Evolutionary conservation across 1,140 invertebrate genomes (phyloP).

Genomic region (Grapholita molesta): DNA sequence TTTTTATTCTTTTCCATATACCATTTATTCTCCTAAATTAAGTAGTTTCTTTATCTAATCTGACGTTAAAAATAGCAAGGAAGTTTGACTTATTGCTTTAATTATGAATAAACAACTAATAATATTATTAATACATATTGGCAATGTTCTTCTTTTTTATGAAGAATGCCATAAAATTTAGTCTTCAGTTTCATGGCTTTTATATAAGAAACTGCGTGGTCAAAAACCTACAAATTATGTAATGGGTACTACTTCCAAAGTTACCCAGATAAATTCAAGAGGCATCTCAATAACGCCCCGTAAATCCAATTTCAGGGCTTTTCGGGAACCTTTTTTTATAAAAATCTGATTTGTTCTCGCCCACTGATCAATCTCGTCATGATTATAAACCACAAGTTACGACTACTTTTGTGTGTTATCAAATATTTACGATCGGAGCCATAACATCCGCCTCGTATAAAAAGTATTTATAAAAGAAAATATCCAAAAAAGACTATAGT

Average conservation of each 20-base stretch:
- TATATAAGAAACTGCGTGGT: too few species aligned
- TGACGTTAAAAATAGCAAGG: too few species aligned
- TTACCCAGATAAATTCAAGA: background rate
- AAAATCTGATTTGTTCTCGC: background rate
- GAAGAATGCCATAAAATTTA: too few species aligned
- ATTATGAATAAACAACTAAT: too few species aligned
- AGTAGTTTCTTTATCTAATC: too few species aligned
- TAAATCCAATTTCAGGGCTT: background rate
- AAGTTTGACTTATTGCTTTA: too few species aligned
- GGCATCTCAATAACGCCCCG: background rate
- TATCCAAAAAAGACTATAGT: slow-evolving; percentile 3
- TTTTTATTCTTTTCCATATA: too few species aligned
- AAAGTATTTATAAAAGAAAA: background rate
- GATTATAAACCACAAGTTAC: slow-evolving; percentile 14
- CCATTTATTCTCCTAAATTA: too few species aligned
- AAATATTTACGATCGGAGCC: slow-evolving; percentile 9
- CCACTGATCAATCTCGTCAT: slow-evolving; percentile 4
- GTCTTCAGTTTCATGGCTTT: too few species aligned
- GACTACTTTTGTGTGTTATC: slow-evolving; percentile 12
- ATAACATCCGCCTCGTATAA: slow-evolving; percentile 4
- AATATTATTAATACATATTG: too few species aligned
- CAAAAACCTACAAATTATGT: background rate
- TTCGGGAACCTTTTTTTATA: background rate
- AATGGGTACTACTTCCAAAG: background rate
- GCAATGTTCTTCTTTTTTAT: too few species aligned